phyloP scores from a whole-genome alignment of 2,888 invertebrate genomes.

The Drosophila mulleri region DNA sequence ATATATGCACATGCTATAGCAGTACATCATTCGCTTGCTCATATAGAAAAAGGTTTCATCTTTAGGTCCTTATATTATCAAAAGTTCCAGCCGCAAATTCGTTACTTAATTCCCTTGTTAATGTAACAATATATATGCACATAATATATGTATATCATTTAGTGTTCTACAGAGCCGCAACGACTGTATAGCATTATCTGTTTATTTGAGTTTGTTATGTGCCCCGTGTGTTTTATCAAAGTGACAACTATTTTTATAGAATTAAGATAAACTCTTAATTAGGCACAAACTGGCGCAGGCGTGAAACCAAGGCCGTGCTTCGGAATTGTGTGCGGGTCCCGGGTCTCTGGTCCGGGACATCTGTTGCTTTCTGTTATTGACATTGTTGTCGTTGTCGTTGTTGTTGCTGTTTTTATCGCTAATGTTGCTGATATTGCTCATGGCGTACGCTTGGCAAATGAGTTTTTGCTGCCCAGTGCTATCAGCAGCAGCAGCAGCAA shows the following conservation, averaged over 20 bases:
- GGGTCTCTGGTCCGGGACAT: slow-evolving; percentile 23
- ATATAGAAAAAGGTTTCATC: not conserved
- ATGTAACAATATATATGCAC: not conserved
- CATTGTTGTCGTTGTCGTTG: slow-evolving; percentile 26
- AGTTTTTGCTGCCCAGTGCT: slow-evolving; percentile 42
- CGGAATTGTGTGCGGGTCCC: slow-evolving; percentile 2
- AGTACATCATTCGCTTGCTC: not conserved
- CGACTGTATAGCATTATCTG: slow-evolving; percentile 16
- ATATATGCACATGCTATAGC: not conserved
- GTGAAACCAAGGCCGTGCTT: slow-evolving; percentile 13
- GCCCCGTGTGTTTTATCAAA: slow-evolving; percentile 48
- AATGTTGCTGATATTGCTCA: slow-evolving; percentile 29
- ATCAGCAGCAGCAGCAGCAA: slow-evolving; percentile 28
- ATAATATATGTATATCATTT: not conserved
- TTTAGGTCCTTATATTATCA: not conserved
- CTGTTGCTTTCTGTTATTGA: slow-evolving; percentile 35
- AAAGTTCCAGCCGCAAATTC: not conserved
- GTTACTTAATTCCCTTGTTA: not conserved
- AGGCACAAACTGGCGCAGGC: slow-evolving; percentile 35
- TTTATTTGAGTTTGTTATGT: slow-evolving; percentile 26
- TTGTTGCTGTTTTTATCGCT: slow-evolving; percentile 40
- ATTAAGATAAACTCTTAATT: slow-evolving; percentile 78
- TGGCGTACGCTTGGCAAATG: slow-evolving; percentile 44
- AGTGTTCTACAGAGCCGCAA: not conserved
- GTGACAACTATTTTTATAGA: slow-evolving; percentile 63